Base-by-base conservation (phyloP, 1,140 invertebrate genomes). In the Streblospio benedicti region DNA sequence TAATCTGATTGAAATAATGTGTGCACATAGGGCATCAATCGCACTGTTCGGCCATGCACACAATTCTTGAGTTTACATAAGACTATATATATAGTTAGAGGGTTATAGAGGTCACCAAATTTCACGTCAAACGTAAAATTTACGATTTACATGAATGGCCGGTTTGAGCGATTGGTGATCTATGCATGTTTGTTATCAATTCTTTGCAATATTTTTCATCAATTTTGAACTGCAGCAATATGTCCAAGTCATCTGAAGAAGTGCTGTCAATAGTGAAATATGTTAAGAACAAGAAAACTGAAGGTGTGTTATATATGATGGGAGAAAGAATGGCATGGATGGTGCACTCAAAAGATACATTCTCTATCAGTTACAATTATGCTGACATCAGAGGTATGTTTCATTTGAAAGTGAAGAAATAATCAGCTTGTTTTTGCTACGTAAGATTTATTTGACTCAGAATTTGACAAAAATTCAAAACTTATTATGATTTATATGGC, bases 261-360 rank as follows among this genome's bases (percentile, higher is more conserved):
- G 91, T 97, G 38, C 79, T 96, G 61, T 81, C 94, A 63, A 90
- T 93, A 82, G 86, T 97, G 61, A 85, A 86, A 58, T 84, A 93
- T 80, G 93, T 97, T 25, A 85, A 90, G 59, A 92, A 90, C 72
- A 97, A 97, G 78, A 98, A 97, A 80, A 89, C 90, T 61, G 92
- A 97, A 81, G 94, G 94, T 5, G 91, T 88, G 4, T 80, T 98
- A 27, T 97, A 96, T 77, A 83, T 97, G 33, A 97, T 97, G 91
- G 90, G 90, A 64, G 89, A 93, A 79, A 82, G 93, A 67, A 80
- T 98, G 65, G 93, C 89, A 35, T 97, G 93, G 91, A 96, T 96
- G 87, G 82, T 91, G 38, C 88, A 92, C 68, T 74, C 74, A 27
- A 90, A 94, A 68, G 90, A 95, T 68, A 91, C 87, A 1, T 91